Percentiles rank a stretch among this genome's conserved stretches.
Evolutionary conservation across 64 coral and sea anemone genomes (phyloP).

Genomic region (Hydrozoanthus tunicans): DNA sequence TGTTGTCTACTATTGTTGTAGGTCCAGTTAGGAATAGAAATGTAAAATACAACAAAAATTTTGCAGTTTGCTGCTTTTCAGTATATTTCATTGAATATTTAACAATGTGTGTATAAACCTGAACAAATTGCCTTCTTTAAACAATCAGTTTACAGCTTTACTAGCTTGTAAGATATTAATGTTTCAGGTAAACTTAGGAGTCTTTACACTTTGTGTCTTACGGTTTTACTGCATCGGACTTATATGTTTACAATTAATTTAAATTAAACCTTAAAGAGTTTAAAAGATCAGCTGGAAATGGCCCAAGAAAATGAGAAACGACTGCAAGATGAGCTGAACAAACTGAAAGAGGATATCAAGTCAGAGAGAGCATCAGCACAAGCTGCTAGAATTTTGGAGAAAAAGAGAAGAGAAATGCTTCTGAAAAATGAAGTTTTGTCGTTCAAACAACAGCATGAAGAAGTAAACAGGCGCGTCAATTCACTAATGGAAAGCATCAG

Average conservation of each 20-base stretch:
- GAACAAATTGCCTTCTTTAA: too few species aligned
- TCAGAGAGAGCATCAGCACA: constrained; percentile 77
- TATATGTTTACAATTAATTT: neutral
- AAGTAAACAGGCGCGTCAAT: constrained; percentile 52
- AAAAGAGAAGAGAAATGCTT: constrained; percentile 57
- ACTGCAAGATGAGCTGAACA: constrained; percentile 70
- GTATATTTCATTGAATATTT: too few species aligned
- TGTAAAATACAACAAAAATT: too few species aligned
- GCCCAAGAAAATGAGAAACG: constrained; percentile 73
- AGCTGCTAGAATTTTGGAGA: constrained; percentile 74
- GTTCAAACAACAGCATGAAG: constrained; percentile 67
- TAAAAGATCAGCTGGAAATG: constrained; percentile 63
- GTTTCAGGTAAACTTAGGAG: too few species aligned
- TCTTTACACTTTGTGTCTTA: too few species aligned
- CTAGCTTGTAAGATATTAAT: too few species aligned
- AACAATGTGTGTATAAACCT: too few species aligned
- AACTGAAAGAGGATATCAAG: constrained; percentile 77
- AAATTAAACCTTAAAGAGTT: constrained; percentile 12
- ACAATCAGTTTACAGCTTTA: too few species aligned
- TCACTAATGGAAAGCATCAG: constrained; percentile 32
- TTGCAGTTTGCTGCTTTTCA: too few species aligned
- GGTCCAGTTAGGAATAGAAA: too few species aligned
- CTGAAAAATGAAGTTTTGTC: constrained; percentile 64
- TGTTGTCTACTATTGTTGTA: too few species aligned
- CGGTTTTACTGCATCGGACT: neutral